Evolutionary conservation across 2,888 invertebrate species (phyloP).

Genomic region (Cryptocephalus primarius): DNA sequence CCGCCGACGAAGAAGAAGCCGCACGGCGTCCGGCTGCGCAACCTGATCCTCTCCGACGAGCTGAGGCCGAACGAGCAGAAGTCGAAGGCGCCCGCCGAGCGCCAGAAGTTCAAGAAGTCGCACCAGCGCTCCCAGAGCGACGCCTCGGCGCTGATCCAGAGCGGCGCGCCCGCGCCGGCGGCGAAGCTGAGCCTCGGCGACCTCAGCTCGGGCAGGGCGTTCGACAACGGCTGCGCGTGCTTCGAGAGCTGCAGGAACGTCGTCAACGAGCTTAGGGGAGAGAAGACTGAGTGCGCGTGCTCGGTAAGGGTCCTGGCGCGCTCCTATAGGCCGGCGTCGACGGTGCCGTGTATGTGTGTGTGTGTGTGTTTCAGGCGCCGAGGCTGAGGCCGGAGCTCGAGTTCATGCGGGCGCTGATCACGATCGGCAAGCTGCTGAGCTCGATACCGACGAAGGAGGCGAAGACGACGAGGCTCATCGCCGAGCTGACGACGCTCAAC

Average conservation of each 20-base stretch:
- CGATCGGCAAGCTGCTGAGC: conserved; percentile 74
- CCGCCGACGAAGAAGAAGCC: conserved; percentile 60
- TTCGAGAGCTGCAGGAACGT: conserved; percentile 75
- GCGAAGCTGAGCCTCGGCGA: conserved; percentile 74
- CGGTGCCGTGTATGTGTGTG: too few relatives aligned
- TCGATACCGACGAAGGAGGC: conserved; percentile 79
- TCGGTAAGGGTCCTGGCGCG: conserved; percentile 45
- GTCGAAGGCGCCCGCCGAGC: conserved; percentile 13
- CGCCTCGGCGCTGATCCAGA: conserved; percentile 59
- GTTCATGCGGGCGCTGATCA: conserved; percentile 78
- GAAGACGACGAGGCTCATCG: conserved; percentile 83
- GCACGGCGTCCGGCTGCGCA: conserved; percentile 62
- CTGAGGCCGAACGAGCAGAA: conserved; percentile 27
- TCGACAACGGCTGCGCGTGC: conserved; percentile 92
- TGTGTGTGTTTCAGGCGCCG: conserved; percentile 50
- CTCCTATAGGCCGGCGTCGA: too few relatives aligned
- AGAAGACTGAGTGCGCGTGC: conserved; percentile 67
- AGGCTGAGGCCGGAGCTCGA: conserved; percentile 74
- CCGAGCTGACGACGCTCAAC: conserved; percentile 88
- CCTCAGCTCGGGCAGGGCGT: conserved; percentile 86
- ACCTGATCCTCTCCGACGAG: conserved; percentile 63
- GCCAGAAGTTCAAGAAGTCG: conserved; percentile 52
- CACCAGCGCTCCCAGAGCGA: conserved; percentile 65
- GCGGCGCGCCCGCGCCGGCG: conserved; percentile 2
- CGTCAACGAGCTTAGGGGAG: conserved; percentile 66